A percentile compares a stretch with the other conserved stretches of the same genome.
phyloP scores from a whole-genome alignment of 2,888 invertebrate genomes.

The Lasius fuliginosus region DNA sequence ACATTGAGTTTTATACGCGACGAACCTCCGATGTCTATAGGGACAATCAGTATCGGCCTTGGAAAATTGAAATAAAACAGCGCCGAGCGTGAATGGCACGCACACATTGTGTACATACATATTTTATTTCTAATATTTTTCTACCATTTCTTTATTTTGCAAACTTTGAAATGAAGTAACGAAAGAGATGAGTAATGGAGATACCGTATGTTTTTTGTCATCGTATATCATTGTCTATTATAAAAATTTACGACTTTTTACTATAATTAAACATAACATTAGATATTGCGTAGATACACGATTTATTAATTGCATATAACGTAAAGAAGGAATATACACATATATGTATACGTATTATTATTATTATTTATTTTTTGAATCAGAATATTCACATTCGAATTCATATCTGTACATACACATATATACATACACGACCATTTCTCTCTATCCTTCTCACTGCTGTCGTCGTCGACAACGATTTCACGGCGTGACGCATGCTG shows the following conservation, averaged over 20 bases:
- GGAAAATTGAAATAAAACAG: constrained; percentile 5
- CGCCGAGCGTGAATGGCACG: not conserved
- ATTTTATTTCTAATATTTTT: not conserved
- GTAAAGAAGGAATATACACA: not conserved
- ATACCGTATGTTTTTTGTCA: not conserved
- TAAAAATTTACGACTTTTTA: not conserved
- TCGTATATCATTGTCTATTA: not conserved
- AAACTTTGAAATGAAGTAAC: not conserved
- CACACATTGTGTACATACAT: not conserved
- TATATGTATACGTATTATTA: not conserved
- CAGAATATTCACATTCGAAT: not conserved
- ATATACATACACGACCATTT: constrained; percentile 1
- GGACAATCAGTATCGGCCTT: constrained; percentile 28
- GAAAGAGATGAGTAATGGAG: not conserved
- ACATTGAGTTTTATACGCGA: constrained; percentile 40
- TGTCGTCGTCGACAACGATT: constrained; percentile 33
- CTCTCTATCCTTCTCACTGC: not conserved
- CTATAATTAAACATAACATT: not conserved
- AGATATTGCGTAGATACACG: not conserved
- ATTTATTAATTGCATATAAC: not conserved
- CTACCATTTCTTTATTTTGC: not conserved
- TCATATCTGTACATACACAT: not conserved
- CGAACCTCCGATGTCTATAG: constrained; percentile 23
- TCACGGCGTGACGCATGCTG: constrained; percentile 35
- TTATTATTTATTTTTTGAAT: not conserved